Evolutionary conservation across 92 coral and sea anemone genomes (phyloP), one percentile per base, ranked within the genome.

Genomic region (Palythoa caribaeorum): DNA sequence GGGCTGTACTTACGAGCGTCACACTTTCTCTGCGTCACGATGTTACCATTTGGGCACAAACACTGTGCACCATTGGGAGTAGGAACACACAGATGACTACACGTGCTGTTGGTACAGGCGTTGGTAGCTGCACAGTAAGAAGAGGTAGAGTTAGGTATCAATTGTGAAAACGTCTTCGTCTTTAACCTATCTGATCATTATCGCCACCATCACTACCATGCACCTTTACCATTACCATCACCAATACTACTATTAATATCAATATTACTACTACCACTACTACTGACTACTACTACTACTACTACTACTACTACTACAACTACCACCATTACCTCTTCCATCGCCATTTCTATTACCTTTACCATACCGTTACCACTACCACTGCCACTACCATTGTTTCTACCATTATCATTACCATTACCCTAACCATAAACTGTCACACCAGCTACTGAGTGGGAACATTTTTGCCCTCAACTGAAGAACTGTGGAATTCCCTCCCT

Each of bases 51-150:
- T 6, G 99, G 98, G 72, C 99, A 96, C 76, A 92, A 88, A 79
- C 98, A 96, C 21, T 93, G 90, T 47, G 96, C 86, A 38, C 97
- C 93, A 10, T 15, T 77, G 39, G 76, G 79, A 28, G 84, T 91
- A 38, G 90, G 54, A 17, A 96, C 87, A 68, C 99, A 96, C 76
- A 96, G 87, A 86, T 95, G 94, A 21, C 92, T 88, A 80, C 99
- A 96, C 35, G 84, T 85, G 47, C 88, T 88, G 71, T 92, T 89
- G 37, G 84, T 83, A 62, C 88, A 48, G 5, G 87, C 84, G 83
- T 94, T 93, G 81, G 89, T 36, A 39, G 69, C 90, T 28, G 84
- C 38, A 21, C 20, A 38, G 20, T 17, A 85, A 87, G 38, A 47
- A 17, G 6, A 83, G n/a, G 11, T 35, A 79, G 14, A 40, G 68